These are phyloP conservation scores for Protobothrops mucrosquamatus DNA, from an alignment of 2,113 vertebrate genomes.

Conservation along the genomic window DNA sequence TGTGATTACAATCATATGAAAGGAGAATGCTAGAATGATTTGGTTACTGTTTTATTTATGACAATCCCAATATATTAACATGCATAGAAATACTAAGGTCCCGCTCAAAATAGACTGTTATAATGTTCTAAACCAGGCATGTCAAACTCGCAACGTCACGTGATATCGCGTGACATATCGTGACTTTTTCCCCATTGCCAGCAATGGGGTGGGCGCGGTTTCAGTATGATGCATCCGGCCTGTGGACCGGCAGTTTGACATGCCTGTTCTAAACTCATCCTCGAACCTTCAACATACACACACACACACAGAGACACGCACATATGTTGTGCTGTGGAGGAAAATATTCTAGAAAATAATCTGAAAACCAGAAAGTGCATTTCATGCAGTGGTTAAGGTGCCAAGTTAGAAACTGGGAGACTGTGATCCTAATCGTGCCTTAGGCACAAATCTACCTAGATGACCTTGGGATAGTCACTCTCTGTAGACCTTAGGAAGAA, in stretches of 20 bases:
- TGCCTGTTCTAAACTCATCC: constrained; percentile 18
- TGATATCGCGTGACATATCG: too few species aligned
- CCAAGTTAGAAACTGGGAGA: background rate
- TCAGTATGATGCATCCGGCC: too few species aligned
- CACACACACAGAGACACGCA: background rate
- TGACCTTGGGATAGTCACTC: background rate
- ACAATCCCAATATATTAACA: background rate
- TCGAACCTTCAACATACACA: constrained; percentile 7
- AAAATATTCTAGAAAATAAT: constrained; percentile 60
- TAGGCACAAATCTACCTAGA: background rate
- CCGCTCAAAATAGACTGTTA: constrained; percentile 8
- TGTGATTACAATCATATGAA: background rate
- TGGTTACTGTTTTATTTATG: background rate
- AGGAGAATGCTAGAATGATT: background rate
- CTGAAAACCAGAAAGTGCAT: constrained; percentile 50
- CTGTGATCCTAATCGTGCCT: background rate
- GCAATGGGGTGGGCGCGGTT: too few species aligned
- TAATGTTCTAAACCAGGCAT: constrained; percentile 18
- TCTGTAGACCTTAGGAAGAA: background rate
- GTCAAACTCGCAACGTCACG: too few species aligned
- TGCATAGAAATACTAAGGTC: background rate
- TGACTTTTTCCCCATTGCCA: too few species aligned
- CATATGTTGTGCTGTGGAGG: constrained; percentile 50
- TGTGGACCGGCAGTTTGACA: too few species aligned
- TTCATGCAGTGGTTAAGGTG: background rate